Percentiles rank a stretch among this genome's conserved stretches.
Conservation (phyloP, 1,140 invertebrate genomes). For the Caenorhabditis latens region DNA sequence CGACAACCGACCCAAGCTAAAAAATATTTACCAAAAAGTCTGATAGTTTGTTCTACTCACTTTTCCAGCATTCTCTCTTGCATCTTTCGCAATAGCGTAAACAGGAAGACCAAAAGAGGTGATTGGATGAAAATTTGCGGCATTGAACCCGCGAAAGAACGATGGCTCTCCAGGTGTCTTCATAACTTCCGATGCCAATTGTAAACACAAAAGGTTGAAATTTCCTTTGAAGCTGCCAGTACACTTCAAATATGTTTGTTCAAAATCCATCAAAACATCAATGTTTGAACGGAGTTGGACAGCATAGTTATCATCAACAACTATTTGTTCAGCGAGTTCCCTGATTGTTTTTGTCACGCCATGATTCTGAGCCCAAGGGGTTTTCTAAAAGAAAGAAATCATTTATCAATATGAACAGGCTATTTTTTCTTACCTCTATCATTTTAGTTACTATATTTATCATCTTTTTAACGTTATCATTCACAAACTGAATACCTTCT, state of each 20-base stretch:
- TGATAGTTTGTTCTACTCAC: not conserved
- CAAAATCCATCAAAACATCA: not conserved
- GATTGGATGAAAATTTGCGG: not conserved
- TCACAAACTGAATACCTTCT: not conserved
- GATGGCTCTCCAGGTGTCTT: not conserved
- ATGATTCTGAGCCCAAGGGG: not conserved
- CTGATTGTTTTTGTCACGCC: not conserved
- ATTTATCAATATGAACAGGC: not conserved
- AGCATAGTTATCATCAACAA: not conserved
- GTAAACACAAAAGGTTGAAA: not conserved
- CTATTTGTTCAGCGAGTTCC: not conserved
- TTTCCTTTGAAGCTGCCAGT: not conserved
- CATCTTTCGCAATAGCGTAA: not conserved
- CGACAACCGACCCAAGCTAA: not conserved
- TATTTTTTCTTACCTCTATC: not conserved
- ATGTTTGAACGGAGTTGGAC: not conserved
- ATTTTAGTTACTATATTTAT: not conserved
- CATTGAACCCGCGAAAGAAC: not conserved
- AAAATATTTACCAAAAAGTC: not conserved
- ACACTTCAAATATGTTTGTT: slow-evolving; percentile 21
- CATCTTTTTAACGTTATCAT: not conserved
- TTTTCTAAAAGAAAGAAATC: not conserved
- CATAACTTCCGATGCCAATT: not conserved
- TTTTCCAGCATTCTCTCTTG: not conserved
- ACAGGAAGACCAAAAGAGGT: not conserved